phyloP scores from a whole-genome alignment of 2,797 vertebrate species.

The Amazonetta brasiliensis region DNA sequence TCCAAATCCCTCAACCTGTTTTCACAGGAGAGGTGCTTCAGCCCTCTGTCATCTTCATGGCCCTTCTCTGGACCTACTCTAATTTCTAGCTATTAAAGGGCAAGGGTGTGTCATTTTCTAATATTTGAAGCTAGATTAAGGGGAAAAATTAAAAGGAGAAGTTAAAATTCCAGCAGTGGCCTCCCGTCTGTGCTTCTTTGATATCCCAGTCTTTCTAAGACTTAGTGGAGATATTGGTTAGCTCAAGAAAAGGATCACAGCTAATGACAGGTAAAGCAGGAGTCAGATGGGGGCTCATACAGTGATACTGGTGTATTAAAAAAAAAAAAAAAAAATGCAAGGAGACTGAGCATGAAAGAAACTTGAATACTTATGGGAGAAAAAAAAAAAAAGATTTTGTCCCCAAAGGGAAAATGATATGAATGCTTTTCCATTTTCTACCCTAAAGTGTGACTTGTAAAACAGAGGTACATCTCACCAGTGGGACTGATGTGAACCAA shows the following conservation, averaged over 20 bases:
- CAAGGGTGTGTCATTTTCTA: not conserved
- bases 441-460: not conserved
- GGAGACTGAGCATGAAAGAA: not conserved
- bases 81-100: not conserved
- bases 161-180: not conserved
- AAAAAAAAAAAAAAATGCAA: not conserved
- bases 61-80: too few species aligned
- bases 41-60: too few species aligned
- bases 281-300: not conserved
- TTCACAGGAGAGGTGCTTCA: too few species aligned
- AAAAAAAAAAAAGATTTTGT: not conserved
- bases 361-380: not conserved
- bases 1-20: too few species aligned
- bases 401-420: not conserved
- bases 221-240: not conserved
- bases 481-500: not conserved
- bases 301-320: not conserved
- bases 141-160: not conserved
- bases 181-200: not conserved
- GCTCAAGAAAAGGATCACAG: accelerated
- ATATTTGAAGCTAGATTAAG: not conserved
- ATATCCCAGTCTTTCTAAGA: not conserved
- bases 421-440: not conserved
- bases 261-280: not conserved
- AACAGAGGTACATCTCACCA: not conserved